Percentiles rank a stretch among this genome's conserved stretches.
These are phyloP conservation scores for Papilio dardanus DNA, from an alignment of 1,140 invertebrate genomes.

Conservation along the genomic window DNA sequence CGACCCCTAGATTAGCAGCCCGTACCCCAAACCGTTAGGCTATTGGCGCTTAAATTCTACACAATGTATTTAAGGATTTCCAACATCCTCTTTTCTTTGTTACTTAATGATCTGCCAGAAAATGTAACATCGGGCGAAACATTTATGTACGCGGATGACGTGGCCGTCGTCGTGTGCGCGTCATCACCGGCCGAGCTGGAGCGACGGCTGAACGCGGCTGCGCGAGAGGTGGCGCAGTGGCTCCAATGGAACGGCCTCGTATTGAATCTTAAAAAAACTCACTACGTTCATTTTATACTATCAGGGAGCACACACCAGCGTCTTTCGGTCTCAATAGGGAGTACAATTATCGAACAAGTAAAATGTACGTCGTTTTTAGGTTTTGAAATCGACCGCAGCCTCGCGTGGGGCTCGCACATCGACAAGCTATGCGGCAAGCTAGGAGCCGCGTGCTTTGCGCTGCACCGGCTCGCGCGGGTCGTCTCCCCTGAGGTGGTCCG, in stretches of 20 bases:
- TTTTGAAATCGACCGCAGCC: conserved; percentile 1
- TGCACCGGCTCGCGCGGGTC: neutral
- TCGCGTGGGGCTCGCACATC: neutral
- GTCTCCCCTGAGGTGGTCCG: neutral
- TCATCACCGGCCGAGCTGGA: no score
- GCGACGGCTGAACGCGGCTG: neutral
- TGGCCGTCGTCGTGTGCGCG: no score
- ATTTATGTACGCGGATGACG: no score
- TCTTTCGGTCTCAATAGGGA: conserved; percentile 2
- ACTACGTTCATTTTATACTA: neutral
- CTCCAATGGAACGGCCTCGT: conserved; percentile 2
- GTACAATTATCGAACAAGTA: neutral
- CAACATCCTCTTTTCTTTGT: no score
- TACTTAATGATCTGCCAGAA: no score
- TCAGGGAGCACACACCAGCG: neutral
- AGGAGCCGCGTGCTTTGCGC: neutral
- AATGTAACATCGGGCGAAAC: no score
- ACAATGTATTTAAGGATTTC: neutral
- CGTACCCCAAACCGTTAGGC: no score
- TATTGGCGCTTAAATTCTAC: no score
- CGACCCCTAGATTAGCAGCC: no score
- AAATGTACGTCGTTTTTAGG: neutral
- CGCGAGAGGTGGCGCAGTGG: conserved; percentile 7
- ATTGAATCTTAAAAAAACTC: conserved; percentile 6
- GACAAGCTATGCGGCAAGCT: neutral